phyloP scores from a whole-genome alignment of 2,888 invertebrate species.

The Hydrotaea diabolus region DNA sequence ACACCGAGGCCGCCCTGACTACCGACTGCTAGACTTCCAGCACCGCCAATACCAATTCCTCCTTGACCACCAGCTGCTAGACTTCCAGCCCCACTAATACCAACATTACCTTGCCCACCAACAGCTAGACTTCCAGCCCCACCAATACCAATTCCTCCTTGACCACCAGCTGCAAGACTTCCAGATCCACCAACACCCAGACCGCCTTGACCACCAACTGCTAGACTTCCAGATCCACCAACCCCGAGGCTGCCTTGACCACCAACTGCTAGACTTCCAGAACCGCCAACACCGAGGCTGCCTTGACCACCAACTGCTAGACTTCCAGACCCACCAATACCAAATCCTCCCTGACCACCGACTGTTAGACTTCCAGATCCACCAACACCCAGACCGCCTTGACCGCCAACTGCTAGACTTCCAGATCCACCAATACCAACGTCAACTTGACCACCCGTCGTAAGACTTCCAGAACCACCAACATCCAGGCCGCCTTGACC shows the following conservation, averaged over 20 bases:
- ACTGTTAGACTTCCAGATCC: neutral
- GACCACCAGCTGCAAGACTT: no score
- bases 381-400: neutral
- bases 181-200: no score
- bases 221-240: no score
- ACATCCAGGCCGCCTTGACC: no score
- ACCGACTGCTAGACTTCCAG: slow-evolving; percentile 7
- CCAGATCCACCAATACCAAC: neutral
- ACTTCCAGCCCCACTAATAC: neutral
- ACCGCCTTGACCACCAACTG: no score
- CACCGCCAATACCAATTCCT: neutral
- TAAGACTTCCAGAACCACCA: neutral
- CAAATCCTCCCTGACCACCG: neutral
- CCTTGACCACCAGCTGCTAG: no score
- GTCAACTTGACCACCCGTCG: neutral
- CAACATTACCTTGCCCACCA: neutral
- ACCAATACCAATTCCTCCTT: no score
- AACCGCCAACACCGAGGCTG: neutral
- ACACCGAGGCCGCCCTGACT: no score
- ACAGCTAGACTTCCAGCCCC: neutral
- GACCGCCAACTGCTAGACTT: neutral
- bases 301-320: no score
- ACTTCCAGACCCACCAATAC: neutral
- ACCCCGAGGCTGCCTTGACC: no score
- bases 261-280: no score